Evolutionary conservation across 35 echinoderm and acorn worm genomes (phyloP), one percentile per base, ranked within the genome.

Genomic region (Holothuria glaberrima): DNA sequence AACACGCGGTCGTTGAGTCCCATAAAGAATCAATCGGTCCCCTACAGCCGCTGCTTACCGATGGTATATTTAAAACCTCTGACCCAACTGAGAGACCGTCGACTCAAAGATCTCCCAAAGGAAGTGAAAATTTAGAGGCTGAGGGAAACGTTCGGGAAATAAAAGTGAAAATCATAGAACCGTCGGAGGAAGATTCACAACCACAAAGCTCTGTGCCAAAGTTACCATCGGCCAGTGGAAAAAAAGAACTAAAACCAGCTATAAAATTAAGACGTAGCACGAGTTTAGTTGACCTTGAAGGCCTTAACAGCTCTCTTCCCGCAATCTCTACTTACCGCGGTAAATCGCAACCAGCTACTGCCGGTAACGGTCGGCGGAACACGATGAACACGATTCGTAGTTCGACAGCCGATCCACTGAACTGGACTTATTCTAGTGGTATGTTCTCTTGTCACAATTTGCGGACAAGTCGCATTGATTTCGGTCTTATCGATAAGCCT

Each of bases 381-480:
- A 75, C 71, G 34, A 31, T 41, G 17, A 69, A 69, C 25, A 48
- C 79, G 0, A 6, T 28, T 13, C 46, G 79, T 25, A 82, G 79
- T 26, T 48, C 79, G 5, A 82, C 79, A 20, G 79, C 79, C 9
- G 79, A 82, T 82, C 48, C 79, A 24, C 79, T 82, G 3, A 82
- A 82, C 30, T 82, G 79, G 79, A 48, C 79, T 17, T 82, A 82
- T 38, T 58, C 79, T 25, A 82, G 79, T 24, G 79, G 79, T 10
- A 82, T 82, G 79, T 82, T 82, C 50, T 82, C 79, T 30, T 82
- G 79, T 27, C 79, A 82, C 48, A 82, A 82, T 57, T 82, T 60
- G 27, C 48, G 79, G 13, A 82, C 46, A 48, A 82, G 57, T 22
- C 28, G 46, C 17, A 60, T 58, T 27, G 46, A 82, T 60, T 82